Evolutionary conservation across 23 tunicate species (phyloP).

Genomic region (Styela clava): DNA sequence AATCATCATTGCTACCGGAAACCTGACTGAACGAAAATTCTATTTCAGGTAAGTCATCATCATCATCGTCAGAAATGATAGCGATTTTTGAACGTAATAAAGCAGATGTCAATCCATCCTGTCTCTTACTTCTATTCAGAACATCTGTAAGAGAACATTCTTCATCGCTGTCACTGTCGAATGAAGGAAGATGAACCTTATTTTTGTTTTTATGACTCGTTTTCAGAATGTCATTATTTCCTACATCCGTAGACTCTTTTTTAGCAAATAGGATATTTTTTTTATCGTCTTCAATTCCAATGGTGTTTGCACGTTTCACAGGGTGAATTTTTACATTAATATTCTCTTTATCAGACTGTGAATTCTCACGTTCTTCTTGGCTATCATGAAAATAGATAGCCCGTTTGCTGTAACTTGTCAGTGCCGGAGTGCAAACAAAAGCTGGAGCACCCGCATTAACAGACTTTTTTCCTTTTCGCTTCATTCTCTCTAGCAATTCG

Average conservation of each 20-base stretch:
- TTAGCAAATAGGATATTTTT: neutral
- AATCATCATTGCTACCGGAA: too few relatives aligned
- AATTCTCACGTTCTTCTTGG: neutral
- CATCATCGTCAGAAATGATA: neutral
- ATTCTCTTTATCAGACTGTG: conserved; percentile 19
- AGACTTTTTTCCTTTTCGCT: conserved; percentile 38
- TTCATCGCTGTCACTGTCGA: neutral
- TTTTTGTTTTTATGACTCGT: neutral
- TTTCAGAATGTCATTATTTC: neutral
- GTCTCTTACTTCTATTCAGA: neutral
- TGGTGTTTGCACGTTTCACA: neutral
- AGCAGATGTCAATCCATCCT: neutral
- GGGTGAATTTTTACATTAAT: neutral
- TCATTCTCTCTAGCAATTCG: conserved; percentile 7
- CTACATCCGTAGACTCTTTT: neutral
- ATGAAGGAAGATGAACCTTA: neutral
- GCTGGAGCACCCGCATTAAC: conserved; percentile 74
- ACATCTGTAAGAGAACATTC: neutral
- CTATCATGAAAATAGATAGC: conserved; percentile 2
- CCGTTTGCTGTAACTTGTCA: neutral
- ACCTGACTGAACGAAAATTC: neutral
- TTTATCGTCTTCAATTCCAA: neutral
- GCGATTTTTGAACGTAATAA: neutral
- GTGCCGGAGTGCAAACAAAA: neutral
- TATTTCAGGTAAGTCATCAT: neutral